phyloP scores from a whole-genome alignment of 2,888 invertebrate genomes.

The Drosophila nigricruria region DNA sequence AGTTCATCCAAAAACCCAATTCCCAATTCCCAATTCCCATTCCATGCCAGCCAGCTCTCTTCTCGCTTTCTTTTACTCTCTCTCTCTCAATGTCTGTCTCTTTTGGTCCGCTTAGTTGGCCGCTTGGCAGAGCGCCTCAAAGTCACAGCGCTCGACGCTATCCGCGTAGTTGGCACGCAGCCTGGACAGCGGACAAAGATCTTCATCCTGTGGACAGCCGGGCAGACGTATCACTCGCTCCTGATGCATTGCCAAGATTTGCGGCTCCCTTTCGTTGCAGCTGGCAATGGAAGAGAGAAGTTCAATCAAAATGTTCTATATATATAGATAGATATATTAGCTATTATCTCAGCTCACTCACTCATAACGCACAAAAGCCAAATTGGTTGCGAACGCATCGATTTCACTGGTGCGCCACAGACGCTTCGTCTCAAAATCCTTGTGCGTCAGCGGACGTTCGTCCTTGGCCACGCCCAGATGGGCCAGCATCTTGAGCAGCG shows the following conservation, averaged over 20 bases:
- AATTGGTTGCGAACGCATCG: slow-evolving; percentile 92
- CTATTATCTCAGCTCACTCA: slow-evolving; percentile 84
- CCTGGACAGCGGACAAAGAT: slow-evolving; percentile 88
- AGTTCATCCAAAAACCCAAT: slow-evolving; percentile 11
- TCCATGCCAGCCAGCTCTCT: slow-evolving; percentile 12
- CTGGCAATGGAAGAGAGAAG: slow-evolving; percentile 23
- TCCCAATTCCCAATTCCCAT: slow-evolving; percentile 14
- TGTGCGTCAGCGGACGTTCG: slow-evolving; percentile 87
- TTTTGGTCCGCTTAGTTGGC: slow-evolving; percentile 20
- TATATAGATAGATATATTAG: background rate
- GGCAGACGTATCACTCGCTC: slow-evolving; percentile 90
- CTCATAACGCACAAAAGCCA: slow-evolving; percentile 91
- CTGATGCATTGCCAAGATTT: slow-evolving; percentile 90
- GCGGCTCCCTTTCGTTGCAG: slow-evolving; percentile 80
- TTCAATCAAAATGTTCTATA: too few relatives aligned
- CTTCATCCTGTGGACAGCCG: slow-evolving; percentile 87
- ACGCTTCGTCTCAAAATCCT: slow-evolving; percentile 86
- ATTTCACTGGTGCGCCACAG: slow-evolving; percentile 88
- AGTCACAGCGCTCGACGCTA: slow-evolving; percentile 89
- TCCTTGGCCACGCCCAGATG: slow-evolving; percentile 91
- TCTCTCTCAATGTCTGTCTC: background rate
- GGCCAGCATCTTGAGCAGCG: slow-evolving; percentile 91
- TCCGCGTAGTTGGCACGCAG: slow-evolving; percentile 87
- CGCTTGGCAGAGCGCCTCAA: slow-evolving; percentile 88
- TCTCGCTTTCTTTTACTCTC: background rate